Evolutionary conservation across 2,888 invertebrate genomes (phyloP).

Genomic region (Cryptocephalus moraei): DNA sequence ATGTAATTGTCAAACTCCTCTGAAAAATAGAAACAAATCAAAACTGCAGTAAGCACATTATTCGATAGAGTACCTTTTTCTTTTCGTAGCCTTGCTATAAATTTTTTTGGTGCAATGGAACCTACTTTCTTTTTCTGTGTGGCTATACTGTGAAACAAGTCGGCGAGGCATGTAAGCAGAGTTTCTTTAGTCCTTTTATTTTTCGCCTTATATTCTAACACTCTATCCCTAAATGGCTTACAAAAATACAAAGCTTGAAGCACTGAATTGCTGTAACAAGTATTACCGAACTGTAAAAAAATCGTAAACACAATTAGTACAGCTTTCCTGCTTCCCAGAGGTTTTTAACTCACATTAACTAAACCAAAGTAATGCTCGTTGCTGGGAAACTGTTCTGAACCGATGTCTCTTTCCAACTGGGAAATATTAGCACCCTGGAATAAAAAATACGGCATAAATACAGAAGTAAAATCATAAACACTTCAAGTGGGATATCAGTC

Average conservation of each 20-base stretch:
- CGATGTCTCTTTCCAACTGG: constrained; percentile 98
- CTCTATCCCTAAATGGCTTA: constrained; percentile 97
- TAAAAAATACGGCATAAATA: constrained; percentile 4
- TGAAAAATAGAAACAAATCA: constrained; percentile 41
- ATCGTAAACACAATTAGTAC: not conserved
- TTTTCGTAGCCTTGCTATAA: constrained; percentile 94
- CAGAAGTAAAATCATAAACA: too few species aligned
- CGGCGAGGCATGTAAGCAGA: constrained; percentile 92
- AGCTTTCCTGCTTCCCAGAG: constrained; percentile 3
- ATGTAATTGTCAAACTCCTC: constrained; percentile 99
- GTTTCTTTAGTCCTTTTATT: constrained; percentile 96
- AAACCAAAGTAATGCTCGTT: constrained; percentile 99
- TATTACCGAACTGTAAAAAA: constrained; percentile 87
- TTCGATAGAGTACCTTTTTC: constrained; percentile 69
- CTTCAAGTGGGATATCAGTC: too few species aligned
- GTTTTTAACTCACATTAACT: constrained; percentile 76
- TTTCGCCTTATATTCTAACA: constrained; percentile 94
- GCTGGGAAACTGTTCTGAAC: constrained; percentile 94
- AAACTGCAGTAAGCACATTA: not conserved
- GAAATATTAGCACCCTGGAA: constrained; percentile 97
- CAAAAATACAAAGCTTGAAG: constrained; percentile 99
- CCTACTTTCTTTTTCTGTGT: constrained; percentile 99
- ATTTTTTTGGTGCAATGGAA: constrained; percentile 98
- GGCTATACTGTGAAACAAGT: constrained; percentile 97
- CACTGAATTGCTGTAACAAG: constrained; percentile 99